phyloP scores from a whole-genome alignment of 2,888 invertebrate species.

The Xestia ashworthii region DNA sequence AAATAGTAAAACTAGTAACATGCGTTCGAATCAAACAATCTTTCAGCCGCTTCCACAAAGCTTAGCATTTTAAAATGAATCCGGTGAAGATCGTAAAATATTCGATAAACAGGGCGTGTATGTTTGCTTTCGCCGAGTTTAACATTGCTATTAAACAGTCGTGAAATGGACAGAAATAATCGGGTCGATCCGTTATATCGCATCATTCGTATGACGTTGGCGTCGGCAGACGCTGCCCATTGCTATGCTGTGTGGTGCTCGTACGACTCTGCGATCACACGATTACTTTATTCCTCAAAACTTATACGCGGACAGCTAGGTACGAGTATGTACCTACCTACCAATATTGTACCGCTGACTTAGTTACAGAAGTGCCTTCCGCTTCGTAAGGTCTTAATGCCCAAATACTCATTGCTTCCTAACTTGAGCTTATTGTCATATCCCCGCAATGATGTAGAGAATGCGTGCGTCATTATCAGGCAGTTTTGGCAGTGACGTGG shows the following conservation, averaged over 20 bases:
- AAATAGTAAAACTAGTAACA: slow-evolving; percentile 85
- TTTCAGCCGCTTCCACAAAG: slow-evolving; percentile 87
- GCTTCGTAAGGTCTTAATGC: slow-evolving; percentile 9
- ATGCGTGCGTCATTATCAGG: slow-evolving; percentile 58
- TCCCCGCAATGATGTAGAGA: slow-evolving; percentile 40
- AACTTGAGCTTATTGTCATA: slow-evolving; percentile 17
- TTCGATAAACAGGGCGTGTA: slow-evolving; percentile 89
- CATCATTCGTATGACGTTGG: slow-evolving; percentile 88
- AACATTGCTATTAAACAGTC: slow-evolving; percentile 91
- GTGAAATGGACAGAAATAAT: slow-evolving; percentile 90
- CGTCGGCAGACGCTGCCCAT: slow-evolving; percentile 83
- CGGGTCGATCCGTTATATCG: slow-evolving; percentile 89
- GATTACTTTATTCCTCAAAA: slow-evolving; percentile 83
- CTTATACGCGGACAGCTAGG: slow-evolving; percentile 52
- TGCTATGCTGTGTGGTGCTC: slow-evolving; percentile 81
- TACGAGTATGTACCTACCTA: too few relatives aligned
- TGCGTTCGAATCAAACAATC: slow-evolving; percentile 86
- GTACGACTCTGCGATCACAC: slow-evolving; percentile 76
- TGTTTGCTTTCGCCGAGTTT: slow-evolving; percentile 90
- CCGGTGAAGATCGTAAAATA: slow-evolving; percentile 89
- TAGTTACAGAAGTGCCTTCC: slow-evolving; percentile 17
- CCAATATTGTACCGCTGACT: slow-evolving; percentile 12
- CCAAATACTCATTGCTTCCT: background rate
- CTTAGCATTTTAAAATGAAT: slow-evolving; percentile 89
- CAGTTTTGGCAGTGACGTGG: slow-evolving; percentile 54